Percentiles rank a stretch among this genome's conserved stretches.
phyloP scores from a whole-genome alignment of 1,140 invertebrate genomes.

The Papilio machaon region DNA sequence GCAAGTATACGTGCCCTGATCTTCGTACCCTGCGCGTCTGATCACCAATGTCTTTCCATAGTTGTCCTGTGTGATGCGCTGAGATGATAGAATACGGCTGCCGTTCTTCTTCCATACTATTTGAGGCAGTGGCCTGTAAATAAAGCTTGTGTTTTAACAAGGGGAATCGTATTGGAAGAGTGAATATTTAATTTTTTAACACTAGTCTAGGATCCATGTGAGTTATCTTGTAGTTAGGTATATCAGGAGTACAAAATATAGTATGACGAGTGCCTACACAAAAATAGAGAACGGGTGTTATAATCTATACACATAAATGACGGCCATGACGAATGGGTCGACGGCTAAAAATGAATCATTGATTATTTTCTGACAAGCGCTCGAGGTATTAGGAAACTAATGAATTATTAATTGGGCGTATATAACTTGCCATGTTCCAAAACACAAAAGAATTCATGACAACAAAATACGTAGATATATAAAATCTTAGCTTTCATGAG shows the following conservation, averaged over 20 bases:
- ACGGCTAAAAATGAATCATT: background rate
- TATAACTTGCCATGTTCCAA: background rate
- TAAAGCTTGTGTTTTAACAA: slow-evolving; percentile 31
- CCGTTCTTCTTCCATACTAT: slow-evolving; percentile 94
- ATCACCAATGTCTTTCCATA: slow-evolving; percentile 97
- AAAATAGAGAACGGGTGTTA: background rate
- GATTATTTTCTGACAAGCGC: background rate
- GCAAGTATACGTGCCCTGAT: slow-evolving; percentile 94
- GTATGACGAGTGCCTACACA: background rate
- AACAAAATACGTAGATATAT: background rate
- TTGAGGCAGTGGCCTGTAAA: slow-evolving; percentile 87
- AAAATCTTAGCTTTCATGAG: too few species aligned
- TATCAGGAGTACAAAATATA: too few species aligned
- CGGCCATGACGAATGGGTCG: background rate
- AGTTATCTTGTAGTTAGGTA: background rate
- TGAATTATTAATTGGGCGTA: slow-evolving; percentile 21
- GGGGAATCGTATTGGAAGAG: background rate
- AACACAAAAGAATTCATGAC: background rate
- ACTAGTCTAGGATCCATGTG: background rate
- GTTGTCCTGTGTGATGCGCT: slow-evolving; percentile 91
- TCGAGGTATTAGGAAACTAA: background rate
- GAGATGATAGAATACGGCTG: slow-evolving; percentile 84
- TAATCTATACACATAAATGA: slow-evolving; percentile 5
- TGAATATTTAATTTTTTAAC: too few species aligned
- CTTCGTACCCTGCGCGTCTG: slow-evolving; percentile 91